Base-by-base conservation (phyloP, 2,113 vertebrate species). In the Scartelaos histophorus region DNA sequence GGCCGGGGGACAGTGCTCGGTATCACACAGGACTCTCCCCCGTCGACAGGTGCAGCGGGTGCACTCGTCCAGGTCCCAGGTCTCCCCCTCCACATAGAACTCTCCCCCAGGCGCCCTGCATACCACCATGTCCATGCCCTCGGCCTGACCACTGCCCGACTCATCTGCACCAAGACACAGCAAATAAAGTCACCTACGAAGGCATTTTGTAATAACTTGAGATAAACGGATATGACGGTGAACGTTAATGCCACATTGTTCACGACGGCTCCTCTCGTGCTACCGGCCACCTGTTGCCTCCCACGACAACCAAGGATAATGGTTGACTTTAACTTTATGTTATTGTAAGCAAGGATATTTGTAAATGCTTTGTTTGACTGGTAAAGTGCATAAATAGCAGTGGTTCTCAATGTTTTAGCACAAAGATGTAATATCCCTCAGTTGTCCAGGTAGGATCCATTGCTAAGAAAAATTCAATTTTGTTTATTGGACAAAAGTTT, bases 61-160 rank as follows among this genome's bases (percentile, higher is more conserved):
- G 87, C 94, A 95, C 71, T 91, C 90, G n/a, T 94, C 93, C 88
- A 95, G 85, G 85, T 93, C 88, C 94, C 94, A 95, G n/a, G 93
- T 94, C 78, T 95, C 94, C 15, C 94, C 94, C 72, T 95, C 94
- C 84, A 94, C 89, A 1, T 94, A 95, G 29, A 94, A 90, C 5
- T 93, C 92, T 3, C 94, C 94, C 0, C 91, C 93, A 3, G 93
- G 92, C 2, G 94, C 93, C 54, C 91, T 81, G 81, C 94, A 95
- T 73, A 94, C 93, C 81, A 92, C 91, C 88, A 93, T 90, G 74
- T 95, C 93, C 89, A 90, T 85, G 35, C 91, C 92, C 51, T 93
- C 94, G 10, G 82, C 84, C 79, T 90, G 92, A 35, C 94, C 94
- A 9, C 94, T 95, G 80, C 94, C 94, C 0, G 90, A 90, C 57